Base-by-base conservation (phyloP, 37 sponge, comb jelly and placozoan genomes). In the Eunapius fragilis region DNA sequence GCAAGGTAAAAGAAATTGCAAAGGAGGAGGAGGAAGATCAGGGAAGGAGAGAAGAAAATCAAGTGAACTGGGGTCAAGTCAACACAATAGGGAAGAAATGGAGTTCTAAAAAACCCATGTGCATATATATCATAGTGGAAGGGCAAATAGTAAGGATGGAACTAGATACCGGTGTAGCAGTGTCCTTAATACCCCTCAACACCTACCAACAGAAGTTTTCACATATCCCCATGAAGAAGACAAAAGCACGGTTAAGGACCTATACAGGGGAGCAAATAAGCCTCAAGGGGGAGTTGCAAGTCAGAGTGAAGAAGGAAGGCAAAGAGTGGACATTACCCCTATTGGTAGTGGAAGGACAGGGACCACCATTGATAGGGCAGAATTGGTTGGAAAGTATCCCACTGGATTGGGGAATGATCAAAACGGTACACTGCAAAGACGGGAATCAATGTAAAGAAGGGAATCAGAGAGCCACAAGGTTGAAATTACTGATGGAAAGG, bases 291-390 rank as follows among this genome's bases (percentile, higher is more conserved):
- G 73, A 33, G 30, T 30, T 32, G 31, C 31, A 72, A 30, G 73
- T 72, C 30, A 72, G 73, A 72, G 73, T 72, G 73, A 32, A 72
- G 31, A 30, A 72, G 30, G 31, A 72, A 33, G 73, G 73, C 27
- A 30, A 72, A 72, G 31, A 30, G 30, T 30, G 31, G 30, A 72
- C 73, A 30, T 72, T 72, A 22, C 27, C 73, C 73, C 14, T 72
- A 7, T 72, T 72, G 14, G 31, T 72, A 0, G 31, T 32, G 30
- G 31, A 32, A 72, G 73, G 73, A 13, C 1, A 72, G 22, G n/a
- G n/a, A n/a, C n/a, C n/a, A n/a, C n/a, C n/a, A n/a, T n/a, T n/a
- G n/a, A n/a, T n/a, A n/a, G n/a, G n/a, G n/a, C n/a, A n/a, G n/a
- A n/a, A n/a, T n/a, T n/a, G 73, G 73, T 58, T 58, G 58, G 14